Percentiles rank a stretch among this genome's conserved stretches.
phyloP scores from a whole-genome alignment of 2,888 invertebrate species.

The Dinocampus coccinellae region DNA sequence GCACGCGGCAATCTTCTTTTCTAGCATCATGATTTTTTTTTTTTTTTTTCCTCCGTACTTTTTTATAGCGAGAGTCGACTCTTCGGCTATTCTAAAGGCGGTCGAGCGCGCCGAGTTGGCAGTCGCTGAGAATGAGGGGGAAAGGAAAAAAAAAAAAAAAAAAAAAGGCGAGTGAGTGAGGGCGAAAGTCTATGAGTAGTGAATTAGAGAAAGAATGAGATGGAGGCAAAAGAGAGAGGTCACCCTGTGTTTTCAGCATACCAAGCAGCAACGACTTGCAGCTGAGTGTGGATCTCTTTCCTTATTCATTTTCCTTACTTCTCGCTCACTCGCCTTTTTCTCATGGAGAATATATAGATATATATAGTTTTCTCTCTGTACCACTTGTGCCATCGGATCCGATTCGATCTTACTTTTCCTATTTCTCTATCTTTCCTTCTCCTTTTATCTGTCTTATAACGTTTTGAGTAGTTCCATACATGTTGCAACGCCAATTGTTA shows the following conservation, averaged over 20 bases:
- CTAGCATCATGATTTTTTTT: constrained; percentile 24
- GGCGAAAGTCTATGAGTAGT: too few relatives aligned
- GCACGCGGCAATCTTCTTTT: constrained; percentile 20
- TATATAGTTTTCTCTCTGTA: not conserved
- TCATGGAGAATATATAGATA: not conserved
- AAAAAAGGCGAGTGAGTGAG: too few relatives aligned
- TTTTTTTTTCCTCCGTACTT: constrained; percentile 25
- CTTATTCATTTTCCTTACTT: constrained; percentile 6
- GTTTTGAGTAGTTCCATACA: not conserved
- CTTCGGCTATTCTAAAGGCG: constrained; percentile 27
- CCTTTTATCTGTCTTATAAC: not conserved
- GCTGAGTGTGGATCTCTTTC: constrained; percentile 33
- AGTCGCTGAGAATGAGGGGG: constrained; percentile 2
- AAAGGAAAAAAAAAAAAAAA: too few relatives aligned
- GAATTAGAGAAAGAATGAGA: not conserved
- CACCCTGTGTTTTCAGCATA: constrained; percentile 36
- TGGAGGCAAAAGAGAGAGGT: constrained; percentile 12
- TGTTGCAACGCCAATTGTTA: constrained; percentile 2
- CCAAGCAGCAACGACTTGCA: constrained; percentile 29
- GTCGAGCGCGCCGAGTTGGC: constrained; percentile 31
- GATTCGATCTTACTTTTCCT: not conserved
- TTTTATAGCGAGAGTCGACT: constrained; percentile 22
- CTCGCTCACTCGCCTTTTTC: not conserved
- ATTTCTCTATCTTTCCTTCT: too few relatives aligned
- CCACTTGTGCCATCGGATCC: constrained; percentile 14